Base-by-base conservation (phyloP, 2,888 invertebrate species). In the Drosophila cyrtoloma region DNA sequence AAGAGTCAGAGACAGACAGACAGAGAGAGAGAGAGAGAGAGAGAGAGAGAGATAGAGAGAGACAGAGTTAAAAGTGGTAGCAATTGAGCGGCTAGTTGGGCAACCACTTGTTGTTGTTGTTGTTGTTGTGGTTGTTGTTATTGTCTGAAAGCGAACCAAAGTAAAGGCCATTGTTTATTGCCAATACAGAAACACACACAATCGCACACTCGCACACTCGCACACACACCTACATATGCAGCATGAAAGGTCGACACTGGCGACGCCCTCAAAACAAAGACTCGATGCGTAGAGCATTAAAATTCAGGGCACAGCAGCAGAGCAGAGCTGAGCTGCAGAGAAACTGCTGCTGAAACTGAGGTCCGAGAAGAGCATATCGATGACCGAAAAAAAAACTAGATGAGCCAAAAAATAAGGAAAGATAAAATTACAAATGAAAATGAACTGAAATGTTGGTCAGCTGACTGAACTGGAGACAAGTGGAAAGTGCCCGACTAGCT, bases 41-140 rank as follows among this genome's bases (percentile, higher is more conserved):
- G 42, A n/a, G 39, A 19, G n/a, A 10, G 42, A n/a, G 10, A 6
- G 42, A 44, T 19, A 39, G 19, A 39, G n/a, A 42, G 10, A n/a
- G 42, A 44, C 37, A 6, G 42, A 64, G 59, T 39, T 50, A 72
- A 79, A 68, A 68, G 70, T 70, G 61, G 79, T 71, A 68, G 74
- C 81, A 73, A 81, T 75, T 81, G 78, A 81, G 67, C 70, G 75
- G 82, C 68, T 76, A 86, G 85, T 85, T 85, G 79, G 82, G 85
- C 79, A 85, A 85, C 89, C 85, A 84, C 90, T 89, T 85, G 84
- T 81, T 86, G 84, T 87, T 69, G 73, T 74, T 74, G 60, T 57
- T 56, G 50, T 44, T 65, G 51, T 63, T 79, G 35, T 35, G 35
- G 14, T 59, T 68, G 58, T 37, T 75, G 52, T 69, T 77, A 64